phyloP scores from a whole-genome alignment of 2,888 invertebrate genomes.

The Nasonia oneida region DNA sequence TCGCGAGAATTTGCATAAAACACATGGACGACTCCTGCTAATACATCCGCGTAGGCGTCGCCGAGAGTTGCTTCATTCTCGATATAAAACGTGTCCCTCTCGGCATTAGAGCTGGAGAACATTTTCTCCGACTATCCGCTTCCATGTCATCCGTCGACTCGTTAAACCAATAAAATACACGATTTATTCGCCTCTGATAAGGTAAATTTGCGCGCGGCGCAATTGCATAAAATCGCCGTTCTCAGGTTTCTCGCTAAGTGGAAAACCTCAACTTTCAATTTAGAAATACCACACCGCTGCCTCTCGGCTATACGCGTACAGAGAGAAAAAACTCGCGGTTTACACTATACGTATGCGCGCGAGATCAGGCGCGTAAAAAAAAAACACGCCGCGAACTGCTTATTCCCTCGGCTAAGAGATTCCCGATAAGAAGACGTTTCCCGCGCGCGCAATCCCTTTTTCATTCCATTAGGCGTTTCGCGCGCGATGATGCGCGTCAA shows the following conservation, averaged over 20 bases:
- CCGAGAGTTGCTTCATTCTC: constrained; percentile 38
- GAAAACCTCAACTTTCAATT: constrained; percentile 39
- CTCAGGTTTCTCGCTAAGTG: constrained; percentile 44
- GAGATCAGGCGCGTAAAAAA: not conserved
- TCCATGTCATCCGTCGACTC: constrained; percentile 29
- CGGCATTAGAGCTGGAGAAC: constrained; percentile 33
- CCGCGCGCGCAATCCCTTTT: constrained; percentile 18
- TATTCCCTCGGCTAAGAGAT: constrained; percentile 5
- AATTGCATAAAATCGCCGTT: constrained; percentile 33
- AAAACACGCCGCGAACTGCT: not conserved
- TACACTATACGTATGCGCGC: not conserved
- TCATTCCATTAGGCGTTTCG: constrained; percentile 44
- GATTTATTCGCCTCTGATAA: constrained; percentile 60
- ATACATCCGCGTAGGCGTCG: constrained; percentile 29
- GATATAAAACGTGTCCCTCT: constrained; percentile 39
- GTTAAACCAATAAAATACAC: constrained; percentile 49
- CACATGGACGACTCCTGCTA: not conserved
- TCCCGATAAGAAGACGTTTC: constrained; percentile 41
- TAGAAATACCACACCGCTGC: constrained; percentile 30
- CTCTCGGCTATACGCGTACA: not conserved
- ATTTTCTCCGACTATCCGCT: constrained; percentile 51
- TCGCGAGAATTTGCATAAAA: constrained; percentile 20
- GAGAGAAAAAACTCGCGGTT: not conserved
- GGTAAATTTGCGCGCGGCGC: constrained; percentile 44
- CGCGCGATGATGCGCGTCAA: not conserved